Conservation (phyloP, 2,113 vertebrate species). For the Tenrec ecaudatus region DNA sequence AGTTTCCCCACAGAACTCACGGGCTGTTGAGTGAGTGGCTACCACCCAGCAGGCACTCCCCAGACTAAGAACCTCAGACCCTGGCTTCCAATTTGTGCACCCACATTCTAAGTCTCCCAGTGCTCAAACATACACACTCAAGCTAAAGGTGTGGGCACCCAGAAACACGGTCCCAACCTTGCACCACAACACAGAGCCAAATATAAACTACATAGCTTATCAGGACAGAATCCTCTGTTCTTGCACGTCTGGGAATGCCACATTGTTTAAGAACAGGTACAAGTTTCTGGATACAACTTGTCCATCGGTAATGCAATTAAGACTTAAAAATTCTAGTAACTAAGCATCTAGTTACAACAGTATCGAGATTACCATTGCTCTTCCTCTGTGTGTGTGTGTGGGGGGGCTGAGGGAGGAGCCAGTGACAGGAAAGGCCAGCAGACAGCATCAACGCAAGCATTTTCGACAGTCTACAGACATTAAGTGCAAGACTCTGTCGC, state of each 20-base stretch:
- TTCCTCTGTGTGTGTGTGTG: neutral
- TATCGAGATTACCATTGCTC: neutral
- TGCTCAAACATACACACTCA: too few species aligned
- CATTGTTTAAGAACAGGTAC: neutral
- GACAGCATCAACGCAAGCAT: neutral
- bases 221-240: neutral
- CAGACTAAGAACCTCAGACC: too few species aligned
- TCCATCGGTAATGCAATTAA: neutral
- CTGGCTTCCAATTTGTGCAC: too few species aligned
- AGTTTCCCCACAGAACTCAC: too few species aligned
- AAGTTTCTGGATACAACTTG: neutral
- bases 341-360: neutral
- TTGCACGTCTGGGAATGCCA: too few species aligned
- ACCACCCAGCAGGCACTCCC: too few species aligned
- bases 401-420: neutral
- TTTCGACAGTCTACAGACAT: neutral
- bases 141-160: too few species aligned
- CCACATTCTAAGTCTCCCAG: too few species aligned
- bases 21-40: too few species aligned
- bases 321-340: neutral
- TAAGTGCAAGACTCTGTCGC: neutral
- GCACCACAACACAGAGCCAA: too few species aligned
- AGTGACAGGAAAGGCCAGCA: neutral
- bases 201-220: too few species aligned
- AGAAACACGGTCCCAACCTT: too few species aligned